Conservation (phyloP, 2,888 invertebrate genomes). For the Oscheius sp. region DNA sequence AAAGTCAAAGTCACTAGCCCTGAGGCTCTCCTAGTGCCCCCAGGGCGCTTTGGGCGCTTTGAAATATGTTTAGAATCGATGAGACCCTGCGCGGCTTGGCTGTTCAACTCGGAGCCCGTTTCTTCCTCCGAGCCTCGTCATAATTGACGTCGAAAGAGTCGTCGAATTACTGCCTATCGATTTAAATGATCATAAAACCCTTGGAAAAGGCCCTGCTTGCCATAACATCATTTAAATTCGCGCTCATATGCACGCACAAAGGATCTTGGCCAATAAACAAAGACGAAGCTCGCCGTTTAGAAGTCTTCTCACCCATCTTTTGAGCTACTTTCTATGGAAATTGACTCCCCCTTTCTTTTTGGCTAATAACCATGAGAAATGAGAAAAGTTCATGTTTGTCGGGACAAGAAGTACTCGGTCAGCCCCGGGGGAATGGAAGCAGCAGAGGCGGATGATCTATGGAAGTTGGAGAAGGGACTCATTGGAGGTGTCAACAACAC, state of each 20-base stretch:
- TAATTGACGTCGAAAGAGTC: constrained; percentile 35
- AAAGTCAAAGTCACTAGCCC: constrained; percentile 19
- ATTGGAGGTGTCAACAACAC: too few species aligned
- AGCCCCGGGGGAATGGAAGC: neutral
- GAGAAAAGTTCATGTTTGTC: too few species aligned
- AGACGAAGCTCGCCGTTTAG: neutral
- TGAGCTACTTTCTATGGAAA: too few species aligned
- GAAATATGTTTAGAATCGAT: constrained; percentile 38
- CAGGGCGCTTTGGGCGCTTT: constrained; percentile 33
- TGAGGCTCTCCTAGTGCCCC: constrained; percentile 19
- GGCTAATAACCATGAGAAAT: too few species aligned
- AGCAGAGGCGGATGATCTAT: neutral
- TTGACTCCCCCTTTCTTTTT: too few species aligned
- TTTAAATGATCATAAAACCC: constrained; percentile 1
- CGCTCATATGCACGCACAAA: constrained; percentile 13
- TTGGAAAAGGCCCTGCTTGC: neutral
- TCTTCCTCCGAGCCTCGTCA: constrained; percentile 32
- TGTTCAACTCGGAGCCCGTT: constrained; percentile 33
- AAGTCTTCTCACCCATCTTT: too few species aligned
- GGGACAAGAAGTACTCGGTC: too few species aligned
- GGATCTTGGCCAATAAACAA: constrained; percentile 7
- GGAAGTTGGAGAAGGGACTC: neutral
- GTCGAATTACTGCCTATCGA: constrained; percentile 29
- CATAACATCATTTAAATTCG: constrained; percentile 9
- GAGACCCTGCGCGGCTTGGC: constrained; percentile 31